phyloP scores from a whole-genome alignment of 2,797 vertebrate genomes.

The Bothrops alternatus region DNA sequence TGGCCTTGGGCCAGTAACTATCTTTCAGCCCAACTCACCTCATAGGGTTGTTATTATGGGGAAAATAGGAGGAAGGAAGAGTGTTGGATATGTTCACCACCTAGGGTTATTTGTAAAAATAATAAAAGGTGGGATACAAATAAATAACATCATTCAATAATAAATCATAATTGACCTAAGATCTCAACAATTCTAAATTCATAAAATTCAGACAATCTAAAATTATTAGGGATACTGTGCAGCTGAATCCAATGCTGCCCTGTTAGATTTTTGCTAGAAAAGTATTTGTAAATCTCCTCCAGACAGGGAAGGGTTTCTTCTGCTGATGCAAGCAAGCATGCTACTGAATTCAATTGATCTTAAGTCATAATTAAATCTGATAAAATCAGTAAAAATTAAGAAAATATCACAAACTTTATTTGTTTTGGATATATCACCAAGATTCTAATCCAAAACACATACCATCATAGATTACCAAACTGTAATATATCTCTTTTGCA shows the following conservation, averaged over 20 bases:
- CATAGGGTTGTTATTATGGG: neutral
- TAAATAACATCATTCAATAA: neutral
- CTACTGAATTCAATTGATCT: neutral
- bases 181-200: neutral
- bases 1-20: neutral
- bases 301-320: neutral
- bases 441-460: neutral
- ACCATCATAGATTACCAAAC: neutral
- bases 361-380: slow-evolving; percentile 15
- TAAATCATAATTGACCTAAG: neutral
- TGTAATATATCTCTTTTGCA: neutral
- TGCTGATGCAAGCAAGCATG: neutral
- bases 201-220: neutral
- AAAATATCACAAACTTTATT: neutral
- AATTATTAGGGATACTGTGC: neutral
- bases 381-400: neutral
- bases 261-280: neutral
- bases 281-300: neutral
- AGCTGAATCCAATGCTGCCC: neutral
- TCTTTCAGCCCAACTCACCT: neutral
- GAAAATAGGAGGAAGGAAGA: neutral
- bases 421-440: slow-evolving; percentile 10
- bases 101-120: neutral
- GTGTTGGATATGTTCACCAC: neutral
- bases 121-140: neutral